Conservation (phyloP, 1,140 invertebrate genomes). For the Halictus rubicundus region DNA sequence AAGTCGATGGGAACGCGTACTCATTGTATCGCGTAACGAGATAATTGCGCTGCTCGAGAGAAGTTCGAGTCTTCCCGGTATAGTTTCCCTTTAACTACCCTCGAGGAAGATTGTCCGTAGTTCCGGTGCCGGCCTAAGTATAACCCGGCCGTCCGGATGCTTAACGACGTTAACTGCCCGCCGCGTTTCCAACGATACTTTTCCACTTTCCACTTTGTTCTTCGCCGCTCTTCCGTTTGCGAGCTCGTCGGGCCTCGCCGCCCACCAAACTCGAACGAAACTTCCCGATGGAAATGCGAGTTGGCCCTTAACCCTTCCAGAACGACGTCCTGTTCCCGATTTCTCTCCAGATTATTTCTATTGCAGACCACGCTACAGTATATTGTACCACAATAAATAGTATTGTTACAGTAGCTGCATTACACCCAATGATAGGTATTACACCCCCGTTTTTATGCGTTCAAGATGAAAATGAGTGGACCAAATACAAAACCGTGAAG, state of each 20-base stretch:
- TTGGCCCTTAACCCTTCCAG: neutral
- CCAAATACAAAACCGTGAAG: too few relatives aligned
- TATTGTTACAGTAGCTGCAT: too few relatives aligned
- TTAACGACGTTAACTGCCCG: conserved; percentile 41
- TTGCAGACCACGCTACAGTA: too few relatives aligned
- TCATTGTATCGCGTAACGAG: conserved; percentile 34
- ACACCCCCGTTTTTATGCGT: too few relatives aligned
- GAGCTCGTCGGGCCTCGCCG: neutral
- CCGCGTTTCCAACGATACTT: conserved; percentile 23
- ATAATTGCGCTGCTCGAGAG: conserved; percentile 6
- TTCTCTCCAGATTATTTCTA: too few relatives aligned
- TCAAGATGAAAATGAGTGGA: too few relatives aligned
- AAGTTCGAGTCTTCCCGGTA: neutral
- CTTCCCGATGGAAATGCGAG: neutral
- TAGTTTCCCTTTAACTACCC: neutral
- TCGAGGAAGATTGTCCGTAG: conserved; percentile 31
- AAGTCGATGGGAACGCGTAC: conserved; percentile 13
- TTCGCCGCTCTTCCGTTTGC: neutral
- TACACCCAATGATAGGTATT: too few relatives aligned
- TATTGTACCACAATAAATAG: too few relatives aligned
- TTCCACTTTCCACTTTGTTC: conserved; percentile 15
- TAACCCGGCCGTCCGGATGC: conserved; percentile 9
- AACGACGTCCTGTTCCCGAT: too few relatives aligned
- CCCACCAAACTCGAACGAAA: neutral
- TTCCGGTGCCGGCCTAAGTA: neutral